These are phyloP conservation scores for Stichodactyla helianthus DNA, from an alignment of 64 coral and sea anemone genomes.

Conservation along the genomic window DNA sequence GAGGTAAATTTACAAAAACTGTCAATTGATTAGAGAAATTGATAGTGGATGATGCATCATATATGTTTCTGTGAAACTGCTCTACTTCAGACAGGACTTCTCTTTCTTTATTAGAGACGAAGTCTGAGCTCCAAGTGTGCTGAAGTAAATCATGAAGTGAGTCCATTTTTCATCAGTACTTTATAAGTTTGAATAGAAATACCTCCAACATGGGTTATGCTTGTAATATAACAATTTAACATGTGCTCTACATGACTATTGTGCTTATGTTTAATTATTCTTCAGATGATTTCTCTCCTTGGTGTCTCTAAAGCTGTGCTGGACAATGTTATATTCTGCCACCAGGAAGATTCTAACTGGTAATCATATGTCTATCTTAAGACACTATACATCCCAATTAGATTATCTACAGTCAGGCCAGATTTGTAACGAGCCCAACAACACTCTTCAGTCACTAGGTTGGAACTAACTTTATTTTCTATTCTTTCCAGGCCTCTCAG, in stretches of 20 bases:
- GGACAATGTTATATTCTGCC: slow-evolving; percentile 95
- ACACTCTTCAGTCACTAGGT: no score
- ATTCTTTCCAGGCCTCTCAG: slow-evolving; percentile 74
- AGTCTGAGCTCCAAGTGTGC: slow-evolving; percentile 95
- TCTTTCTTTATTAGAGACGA: slow-evolving; percentile 41
- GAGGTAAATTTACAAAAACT: slow-evolving; percentile 43
- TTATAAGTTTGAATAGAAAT: no score
- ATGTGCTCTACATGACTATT: neutral
- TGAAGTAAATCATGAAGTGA: slow-evolving; percentile 90
- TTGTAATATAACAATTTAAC: neutral
- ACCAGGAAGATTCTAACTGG: slow-evolving; percentile 97
- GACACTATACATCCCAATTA: neutral
- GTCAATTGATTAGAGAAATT: no score
- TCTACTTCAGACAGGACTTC: neutral
- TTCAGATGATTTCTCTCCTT: slow-evolving; percentile 93
- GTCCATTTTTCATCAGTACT: neutral
- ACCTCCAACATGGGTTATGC: no score
- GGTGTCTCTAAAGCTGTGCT: slow-evolving; percentile 95
- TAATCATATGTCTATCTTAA: neutral
- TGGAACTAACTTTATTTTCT: no score
- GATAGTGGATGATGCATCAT: neutral
- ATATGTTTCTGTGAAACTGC: neutral
- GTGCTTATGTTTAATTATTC: neutral
- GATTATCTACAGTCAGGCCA: no score
- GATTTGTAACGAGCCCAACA: no score